These are phyloP conservation scores for Hydrozoanthus gracilis DNA, from an alignment of 92 coral and sea anemone genomes.

Conservation along the genomic window DNA sequence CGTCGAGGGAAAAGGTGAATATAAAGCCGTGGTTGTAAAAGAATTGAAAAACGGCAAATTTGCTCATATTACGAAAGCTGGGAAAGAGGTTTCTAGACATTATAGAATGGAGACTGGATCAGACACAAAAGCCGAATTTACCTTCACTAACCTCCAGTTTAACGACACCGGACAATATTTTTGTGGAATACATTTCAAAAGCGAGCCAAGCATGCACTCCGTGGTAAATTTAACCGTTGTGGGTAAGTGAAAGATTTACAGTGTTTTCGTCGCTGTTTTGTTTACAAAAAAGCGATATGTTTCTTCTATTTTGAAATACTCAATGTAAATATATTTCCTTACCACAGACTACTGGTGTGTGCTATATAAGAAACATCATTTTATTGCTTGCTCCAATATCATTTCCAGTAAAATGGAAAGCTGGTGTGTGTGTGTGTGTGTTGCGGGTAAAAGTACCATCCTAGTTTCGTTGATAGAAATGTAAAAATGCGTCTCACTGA, in stretches of 20 bases:
- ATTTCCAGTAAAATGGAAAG: no score
- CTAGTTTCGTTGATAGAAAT: no score
- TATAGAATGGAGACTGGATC: background rate
- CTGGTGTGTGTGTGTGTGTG: no score
- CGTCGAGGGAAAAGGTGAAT: background rate
- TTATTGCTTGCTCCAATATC: background rate
- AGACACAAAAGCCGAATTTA: slow-evolving; percentile 21
- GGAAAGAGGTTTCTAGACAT: background rate
- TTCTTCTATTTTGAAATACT: background rate
- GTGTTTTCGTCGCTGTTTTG: no score
- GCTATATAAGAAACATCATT: background rate
- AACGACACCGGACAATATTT: slow-evolving; percentile 33
- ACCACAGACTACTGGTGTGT: background rate
- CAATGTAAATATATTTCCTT: background rate
- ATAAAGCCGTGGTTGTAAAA: slow-evolving; percentile 21
- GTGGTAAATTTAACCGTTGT: slow-evolving; percentile 11
- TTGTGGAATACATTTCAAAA: background rate
- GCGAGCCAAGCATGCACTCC: background rate
- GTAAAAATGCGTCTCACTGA: no score
- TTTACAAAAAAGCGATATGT: background rate
- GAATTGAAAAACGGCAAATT: background rate
- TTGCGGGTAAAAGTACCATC: no score
- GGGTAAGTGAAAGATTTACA: slow-evolving; percentile 21
- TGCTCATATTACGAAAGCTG: background rate
- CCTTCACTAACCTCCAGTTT: slow-evolving; percentile 14